Evolutionary conservation across 2,888 invertebrate species (phyloP).

Genomic region (Keiferia lycopersicella): DNA sequence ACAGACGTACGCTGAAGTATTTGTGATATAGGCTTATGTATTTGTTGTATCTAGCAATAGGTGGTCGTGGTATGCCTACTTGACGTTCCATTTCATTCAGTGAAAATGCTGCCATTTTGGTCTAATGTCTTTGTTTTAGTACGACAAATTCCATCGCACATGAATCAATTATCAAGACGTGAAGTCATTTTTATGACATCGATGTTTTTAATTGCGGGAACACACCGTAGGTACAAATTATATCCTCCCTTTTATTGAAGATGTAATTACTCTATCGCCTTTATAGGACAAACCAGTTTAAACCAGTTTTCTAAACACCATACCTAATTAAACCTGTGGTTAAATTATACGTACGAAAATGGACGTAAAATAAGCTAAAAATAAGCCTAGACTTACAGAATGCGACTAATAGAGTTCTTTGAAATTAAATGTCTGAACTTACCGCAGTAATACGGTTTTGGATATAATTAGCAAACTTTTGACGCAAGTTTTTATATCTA

Average conservation of each 20-base stretch:
- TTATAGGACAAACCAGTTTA: neutral
- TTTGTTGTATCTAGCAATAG: too few relatives aligned
- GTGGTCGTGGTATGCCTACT: neutral
- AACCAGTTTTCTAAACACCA: slow-evolving; percentile 5
- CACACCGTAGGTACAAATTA: neutral
- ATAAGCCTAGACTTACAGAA: slow-evolving; percentile 7
- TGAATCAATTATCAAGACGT: slow-evolving; percentile 1
- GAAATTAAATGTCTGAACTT: slow-evolving; percentile 9
- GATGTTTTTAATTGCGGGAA: slow-evolving; percentile 7
- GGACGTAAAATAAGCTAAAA: slow-evolving; percentile 5
- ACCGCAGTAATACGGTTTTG: neutral
- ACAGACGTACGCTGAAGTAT: too few relatives aligned
- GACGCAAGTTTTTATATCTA: neutral
- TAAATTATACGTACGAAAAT: neutral
- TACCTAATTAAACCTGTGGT: slow-evolving; percentile 11
- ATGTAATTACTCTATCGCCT: slow-evolving; percentile 9
- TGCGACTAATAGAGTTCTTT: neutral
- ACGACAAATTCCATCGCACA: neutral
- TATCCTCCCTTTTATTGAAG: slow-evolving; percentile 2
- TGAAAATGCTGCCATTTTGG: neutral
- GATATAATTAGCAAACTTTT: neutral
- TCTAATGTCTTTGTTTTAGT: neutral
- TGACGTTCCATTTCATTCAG: neutral
- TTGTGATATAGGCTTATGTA: too few relatives aligned
- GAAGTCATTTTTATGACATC: slow-evolving; percentile 14